Base-by-base conservation (phyloP, 2,888 invertebrate species). In the Callimorpha dominula region DNA sequence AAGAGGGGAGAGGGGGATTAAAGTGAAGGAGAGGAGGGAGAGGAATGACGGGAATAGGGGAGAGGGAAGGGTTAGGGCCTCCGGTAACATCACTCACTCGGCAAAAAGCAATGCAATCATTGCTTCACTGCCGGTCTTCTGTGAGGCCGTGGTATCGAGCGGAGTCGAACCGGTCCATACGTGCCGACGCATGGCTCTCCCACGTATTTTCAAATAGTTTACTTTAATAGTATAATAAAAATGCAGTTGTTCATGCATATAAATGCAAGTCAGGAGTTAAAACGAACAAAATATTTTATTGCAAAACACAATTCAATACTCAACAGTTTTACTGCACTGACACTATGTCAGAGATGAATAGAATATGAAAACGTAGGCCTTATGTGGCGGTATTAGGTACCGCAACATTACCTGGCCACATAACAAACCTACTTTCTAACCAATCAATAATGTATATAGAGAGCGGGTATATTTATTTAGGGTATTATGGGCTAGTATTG, bases 401-500 rank as follows among this genome's bases (percentile, higher is more conserved):
- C 14, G 4, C 14, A n/a, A n/a, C 8, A 57, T 42, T 42, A 67
- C 17, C 17, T 6, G 1, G 2, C 11, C 14, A 4, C 31, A 15
- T 50, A 31, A 60, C 31, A 43, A 49, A 68, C 46, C 60, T 49
- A 60, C 42, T 17, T 60, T 57, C 11, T 31, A 9, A 31, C 8
- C 31, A 60, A 49, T 68, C 68, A 46, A 60, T 68, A 68, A 49
- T 46, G 46, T 9, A 3, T 46, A 46, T 60, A 15, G 31, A 17
- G 7, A 31, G 43, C 31, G 14, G 60, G 4, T 7, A 11, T 60
- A 60, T 60, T 68, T 68, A 68, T 68, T 60, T 46, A 68, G 68
- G 57, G 43, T 46, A 60, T 3, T 68, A 31, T 11, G 49, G 65
- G n/a, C 20, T 46, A 5, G 46, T 64, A 42, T 67, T n/a, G 42